These are phyloP conservation scores for Manis javanica DNA, from an alignment of 2,797 vertebrate genomes.

Conservation along the genomic window DNA sequence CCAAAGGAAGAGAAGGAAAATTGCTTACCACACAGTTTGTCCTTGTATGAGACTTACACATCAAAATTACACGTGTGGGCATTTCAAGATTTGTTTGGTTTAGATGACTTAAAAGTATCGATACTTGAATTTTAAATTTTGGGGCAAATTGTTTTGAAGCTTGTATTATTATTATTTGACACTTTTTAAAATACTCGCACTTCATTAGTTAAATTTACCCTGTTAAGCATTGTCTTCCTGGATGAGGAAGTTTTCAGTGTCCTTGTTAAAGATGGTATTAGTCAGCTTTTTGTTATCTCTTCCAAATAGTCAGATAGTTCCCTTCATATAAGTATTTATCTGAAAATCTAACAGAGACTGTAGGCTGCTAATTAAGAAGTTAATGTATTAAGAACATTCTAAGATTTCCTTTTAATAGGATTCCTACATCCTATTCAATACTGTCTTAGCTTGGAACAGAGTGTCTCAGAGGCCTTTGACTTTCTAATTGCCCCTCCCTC, in stretches of 20 bases:
- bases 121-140: slow-evolving; percentile 4
- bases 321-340: slow-evolving; percentile 49
- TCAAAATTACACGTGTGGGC: background rate
- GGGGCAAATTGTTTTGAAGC: background rate
- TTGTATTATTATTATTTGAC: background rate
- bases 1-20: background rate
- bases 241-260: slow-evolving; percentile 54
- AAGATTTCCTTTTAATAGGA: background rate
- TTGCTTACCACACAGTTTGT: background rate
- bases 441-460: too few species aligned
- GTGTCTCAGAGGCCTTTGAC: background rate
- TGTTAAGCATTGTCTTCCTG: slow-evolving; percentile 7
- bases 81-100: background rate
- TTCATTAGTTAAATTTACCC: slow-evolving; percentile 42
- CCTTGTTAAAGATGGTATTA: slow-evolving; percentile 44
- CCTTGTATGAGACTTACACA: background rate
- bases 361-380: background rate
- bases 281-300: slow-evolving; percentile 75
- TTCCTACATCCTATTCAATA: background rate
- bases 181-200: background rate
- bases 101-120: background rate
- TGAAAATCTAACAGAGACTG: background rate
- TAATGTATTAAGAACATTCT: background rate
- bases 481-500: background rate
- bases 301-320: slow-evolving; percentile 61